Evolutionary conservation across 2,888 invertebrate species (phyloP).

Genomic region (Aspidiotus rigidus): DNA sequence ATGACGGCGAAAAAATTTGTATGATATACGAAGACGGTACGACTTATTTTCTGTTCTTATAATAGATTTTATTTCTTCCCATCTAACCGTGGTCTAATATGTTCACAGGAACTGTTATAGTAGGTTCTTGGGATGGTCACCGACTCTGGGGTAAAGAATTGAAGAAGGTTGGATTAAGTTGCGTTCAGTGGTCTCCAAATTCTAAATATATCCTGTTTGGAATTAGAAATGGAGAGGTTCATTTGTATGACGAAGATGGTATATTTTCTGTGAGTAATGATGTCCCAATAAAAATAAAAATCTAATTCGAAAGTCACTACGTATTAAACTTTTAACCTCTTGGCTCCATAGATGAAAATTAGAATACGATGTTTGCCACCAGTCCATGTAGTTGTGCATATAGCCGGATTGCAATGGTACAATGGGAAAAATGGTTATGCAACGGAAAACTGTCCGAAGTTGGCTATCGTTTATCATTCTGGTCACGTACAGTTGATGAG

Average conservation of each 20-base stretch:
- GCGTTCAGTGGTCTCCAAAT: slow-evolving; percentile 96
- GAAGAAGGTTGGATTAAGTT: slow-evolving; percentile 68
- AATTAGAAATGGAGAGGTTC: slow-evolving; percentile 80
- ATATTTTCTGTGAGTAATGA: slow-evolving; percentile 47
- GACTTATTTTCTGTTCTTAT: slow-evolving; percentile 22
- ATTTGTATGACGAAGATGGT: slow-evolving; percentile 89
- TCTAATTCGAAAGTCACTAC: not conserved
- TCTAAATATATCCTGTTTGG: slow-evolving; percentile 83
- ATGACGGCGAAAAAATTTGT: slow-evolving; percentile 93
- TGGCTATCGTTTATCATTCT: slow-evolving; percentile 79
- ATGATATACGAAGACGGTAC: slow-evolving; percentile 96
- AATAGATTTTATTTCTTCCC: not conserved
- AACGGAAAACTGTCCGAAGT: slow-evolving; percentile 58
- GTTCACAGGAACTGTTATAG: slow-evolving; percentile 70
- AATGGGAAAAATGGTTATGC: slow-evolving; percentile 63
- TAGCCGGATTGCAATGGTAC: slow-evolving; percentile 76
- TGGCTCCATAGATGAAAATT: slow-evolving; percentile 60
- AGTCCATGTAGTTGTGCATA: slow-evolving; percentile 37
- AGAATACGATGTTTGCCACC: slow-evolving; percentile 51
- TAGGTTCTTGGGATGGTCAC: slow-evolving; percentile 95
- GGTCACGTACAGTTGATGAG: slow-evolving; percentile 84
- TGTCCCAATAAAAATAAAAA: not conserved
- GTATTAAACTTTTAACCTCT: slow-evolving; percentile 20
- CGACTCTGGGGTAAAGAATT: slow-evolving; percentile 97
- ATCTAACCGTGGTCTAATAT: not conserved